Base-by-base conservation (phyloP, 2,113 vertebrate genomes). In the Centropristis striata region DNA sequence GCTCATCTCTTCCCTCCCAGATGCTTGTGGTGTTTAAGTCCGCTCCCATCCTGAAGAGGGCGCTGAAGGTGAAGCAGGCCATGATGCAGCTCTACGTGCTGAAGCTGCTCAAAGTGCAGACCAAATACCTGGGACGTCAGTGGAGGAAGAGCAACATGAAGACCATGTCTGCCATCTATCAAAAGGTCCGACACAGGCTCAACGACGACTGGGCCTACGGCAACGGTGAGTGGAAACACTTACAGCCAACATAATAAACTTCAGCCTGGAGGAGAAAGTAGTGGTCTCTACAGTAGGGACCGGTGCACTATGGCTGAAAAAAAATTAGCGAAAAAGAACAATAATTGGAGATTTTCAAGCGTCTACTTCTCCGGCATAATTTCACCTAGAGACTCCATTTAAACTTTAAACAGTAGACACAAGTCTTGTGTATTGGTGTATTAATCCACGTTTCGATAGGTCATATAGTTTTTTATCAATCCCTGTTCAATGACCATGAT, bases 61-160 rank as follows among this genome's bases (percentile, higher is more conserved):
- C 98, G 0, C 95, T 99, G 69, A 99, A 99, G 87, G 98, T 99
- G 66, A 99, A 99, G 72, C 98, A 99, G 86, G 98, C 98, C 87
- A 99, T 98, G 98, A 97, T 99, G 97, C 98, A 99, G 91, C 96
- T 99, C 0, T 99, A 99, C 0, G 98, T 99, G 83, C 95, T 99
- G 8, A 99, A 99, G 90, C 94, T 99, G 71, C 96, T 99, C 50
- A 99, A 99, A 90, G 97, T 99, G 3, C 98, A 99, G 92, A 99
- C 98, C 69, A 99, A 99, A 79, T 99, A 99, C 88, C 88, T 99
- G 81, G 98, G 98, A 0, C 92, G 98, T 0, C 98, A 99, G 93
- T 99, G 98, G 98, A 96, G 98, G 85, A 99, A 99, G 84, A 99
- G 98, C 96, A 99, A 99, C 95, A 99, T 99, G 98, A 99, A 99